Evolutionary conservation across 2,113 vertebrate species (phyloP), one percentile per base, ranked within the genome.

Genomic region (Istiophorus platypterus): DNA sequence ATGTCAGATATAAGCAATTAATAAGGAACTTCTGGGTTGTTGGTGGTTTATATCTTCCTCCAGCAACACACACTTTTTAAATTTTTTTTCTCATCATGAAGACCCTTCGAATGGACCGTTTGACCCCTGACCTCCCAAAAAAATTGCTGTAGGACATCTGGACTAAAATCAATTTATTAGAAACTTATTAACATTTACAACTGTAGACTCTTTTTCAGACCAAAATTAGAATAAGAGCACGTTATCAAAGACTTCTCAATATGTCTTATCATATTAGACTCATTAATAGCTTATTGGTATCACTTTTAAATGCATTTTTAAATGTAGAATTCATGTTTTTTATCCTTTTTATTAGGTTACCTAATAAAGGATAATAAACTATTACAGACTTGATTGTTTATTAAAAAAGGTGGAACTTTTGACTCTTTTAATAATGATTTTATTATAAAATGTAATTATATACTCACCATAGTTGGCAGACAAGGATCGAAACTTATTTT

Each of bases 401-500:
- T 51, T 51, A 51, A 20, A 22, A 22, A 51, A 51, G 20, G 18
- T 20, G 20, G 22, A 51, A 10, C 20, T 22, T 49, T 22, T 51
- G 8, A 51, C 22, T 10, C 5, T 7, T 7, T 22, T 9, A 51
- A 22, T 51, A 9, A 10, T n/a, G 4, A n/a, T 18, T 18, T 20
- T 22, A 51, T 51, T 9, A 22, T 18, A 2, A 51, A 51, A 9
- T 8, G 22, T 51, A 51, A 51, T 7, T 51, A 10, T 2, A 51
- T 7, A 22, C 49, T 10, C 10, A 8, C 20, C 8, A 6, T 34
- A 34, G 6, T 34, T 34, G 31, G 3, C 6, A 6, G 31, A 34
- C 31, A 34, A 70, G 24, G 68, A 17, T 63, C 45, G 45, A 76
- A 76, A 66, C 62, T 76, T 11, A 42, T 14, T 7, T 14, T 13